Base-by-base conservation (phyloP, 1,140 invertebrate species). In the Meteorus sp. region DNA sequence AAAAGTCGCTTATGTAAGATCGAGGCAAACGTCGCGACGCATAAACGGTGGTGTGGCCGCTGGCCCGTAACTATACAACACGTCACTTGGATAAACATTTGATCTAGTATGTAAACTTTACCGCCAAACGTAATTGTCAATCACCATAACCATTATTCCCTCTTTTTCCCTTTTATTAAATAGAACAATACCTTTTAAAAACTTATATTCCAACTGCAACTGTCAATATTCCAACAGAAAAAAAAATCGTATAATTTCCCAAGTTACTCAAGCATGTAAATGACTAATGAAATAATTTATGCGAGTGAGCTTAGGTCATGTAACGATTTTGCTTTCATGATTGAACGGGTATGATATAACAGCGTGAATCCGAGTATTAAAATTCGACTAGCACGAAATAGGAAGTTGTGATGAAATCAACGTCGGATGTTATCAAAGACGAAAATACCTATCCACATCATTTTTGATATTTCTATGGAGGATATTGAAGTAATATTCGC, bases 1-100 rank as follows among this genome's bases (percentile, higher is more conserved):
- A 79, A 76, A 76, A 75, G 61, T n/a, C 64, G 68, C 31, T 79
- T 79, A 78, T 71, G 66, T 78, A 79, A 79, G 74, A 68, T 70
- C 72, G 69, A 70, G 60, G 67, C 70, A 67, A 70, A 70, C 67
- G 69, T 68, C 71, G 69, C 66, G 66, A 66, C 69, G 68, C 66
- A 74, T 74, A 72, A 72, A 65, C 66, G n/a, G n/a, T n/a, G n/a
- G 71, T 64, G 61, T 53, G 59, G 54, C 41, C 61, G 62, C 8
- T 57, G 60, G 29, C 33, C 50, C 47, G 51, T 62, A 43, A 56
- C 61, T 59, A 41, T 58, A 44, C 33, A 35, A 35, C 48, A 51
- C 43, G 56, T 52, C 61, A 59, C 53, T 63, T 63, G 52, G 53
- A 63, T 52, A 63, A 63, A 63, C 56, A 63, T 56, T 58, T 51